Conservation (phyloP, 2,888 invertebrate species). For the Drosophila cracens region DNA sequence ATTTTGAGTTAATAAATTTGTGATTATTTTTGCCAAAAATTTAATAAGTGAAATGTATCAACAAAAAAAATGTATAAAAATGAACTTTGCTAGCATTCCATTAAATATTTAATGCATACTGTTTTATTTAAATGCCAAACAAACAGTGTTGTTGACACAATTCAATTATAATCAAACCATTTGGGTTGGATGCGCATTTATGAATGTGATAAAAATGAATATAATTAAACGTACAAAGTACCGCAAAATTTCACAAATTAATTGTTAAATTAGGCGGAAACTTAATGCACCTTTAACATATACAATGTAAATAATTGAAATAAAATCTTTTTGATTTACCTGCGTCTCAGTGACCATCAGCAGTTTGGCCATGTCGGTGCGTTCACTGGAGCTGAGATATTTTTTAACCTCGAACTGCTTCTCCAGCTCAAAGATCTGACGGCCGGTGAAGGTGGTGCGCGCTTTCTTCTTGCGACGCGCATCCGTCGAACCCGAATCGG, state of each 20-base stretch:
- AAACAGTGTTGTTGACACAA: conserved; percentile 8
- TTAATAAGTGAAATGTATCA: background rate
- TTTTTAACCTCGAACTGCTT: conserved; percentile 98
- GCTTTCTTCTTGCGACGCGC: conserved; percentile 92
- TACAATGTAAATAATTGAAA: background rate
- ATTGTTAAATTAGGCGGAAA: conserved; percentile 1
- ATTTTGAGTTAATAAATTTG: background rate
- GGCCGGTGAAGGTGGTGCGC: conserved; percentile 96
- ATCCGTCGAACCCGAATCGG: conserved; percentile 86
- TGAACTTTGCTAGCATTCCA: background rate
- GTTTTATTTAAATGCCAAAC: conserved; percentile 2
- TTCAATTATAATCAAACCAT: conserved; percentile 25
- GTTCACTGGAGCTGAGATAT: conserved; percentile 96
- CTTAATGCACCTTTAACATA: background rate
- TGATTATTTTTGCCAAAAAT: background rate
- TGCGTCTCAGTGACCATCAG: conserved; percentile 98
- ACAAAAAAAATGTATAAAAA: background rate
- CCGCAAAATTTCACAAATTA: conserved; percentile 17
- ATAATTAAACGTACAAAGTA: conserved; percentile 14
- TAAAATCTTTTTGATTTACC: conserved; percentile 87
- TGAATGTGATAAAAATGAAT: conserved; percentile 15
- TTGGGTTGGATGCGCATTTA: conserved; percentile 15
- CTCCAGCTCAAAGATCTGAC: conserved; percentile 98
- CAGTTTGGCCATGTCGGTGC: conserved; percentile 97
- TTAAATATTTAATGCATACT: background rate